phyloP scores from a whole-genome alignment of 2,888 invertebrate genomes.

The Sarcophaga variegata region DNA sequence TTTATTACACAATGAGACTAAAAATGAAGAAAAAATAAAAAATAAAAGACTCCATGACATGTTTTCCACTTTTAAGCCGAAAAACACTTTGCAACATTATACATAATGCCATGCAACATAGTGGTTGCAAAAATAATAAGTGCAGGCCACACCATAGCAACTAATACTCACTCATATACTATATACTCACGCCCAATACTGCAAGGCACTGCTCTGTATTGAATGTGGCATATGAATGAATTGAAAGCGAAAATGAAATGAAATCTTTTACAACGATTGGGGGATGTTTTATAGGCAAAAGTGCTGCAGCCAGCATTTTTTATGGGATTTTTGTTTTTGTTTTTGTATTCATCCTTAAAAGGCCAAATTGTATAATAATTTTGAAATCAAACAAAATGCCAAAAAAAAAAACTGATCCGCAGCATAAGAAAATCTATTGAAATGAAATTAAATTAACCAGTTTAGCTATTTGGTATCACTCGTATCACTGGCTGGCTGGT shows the following conservation, averaged over 20 bases:
- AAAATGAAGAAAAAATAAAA: slow-evolving; percentile 49
- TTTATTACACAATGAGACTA: slow-evolving; percentile 62
- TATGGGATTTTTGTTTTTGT: background rate
- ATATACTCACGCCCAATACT: slow-evolving; percentile 6
- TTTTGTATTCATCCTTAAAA: slow-evolving; percentile 50
- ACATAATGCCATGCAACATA: background rate
- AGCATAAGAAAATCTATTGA: slow-evolving; percentile 11
- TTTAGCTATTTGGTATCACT: background rate
- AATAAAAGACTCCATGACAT: slow-evolving; percentile 57
- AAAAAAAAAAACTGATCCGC: background rate
- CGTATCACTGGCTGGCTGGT: background rate
- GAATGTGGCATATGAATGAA: background rate
- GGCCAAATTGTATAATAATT: slow-evolving; percentile 55
- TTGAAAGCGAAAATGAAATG: slow-evolving; percentile 20
- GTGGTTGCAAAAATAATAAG: slow-evolving; percentile 39
- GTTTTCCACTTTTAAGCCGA: slow-evolving; percentile 45
- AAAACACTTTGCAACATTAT: slow-evolving; percentile 48
- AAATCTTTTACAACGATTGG: slow-evolving; percentile 10
- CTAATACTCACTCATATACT: background rate
- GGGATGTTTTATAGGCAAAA: slow-evolving; percentile 1
- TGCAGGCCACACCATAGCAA: slow-evolving; percentile 4
- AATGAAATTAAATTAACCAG: slow-evolving; percentile 44
- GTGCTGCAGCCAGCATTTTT: no score
- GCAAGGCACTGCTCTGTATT: background rate
- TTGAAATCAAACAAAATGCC: slow-evolving; percentile 16